Conservation (phyloP, 2,113 vertebrate genomes). For the Heliornis fulica region DNA sequence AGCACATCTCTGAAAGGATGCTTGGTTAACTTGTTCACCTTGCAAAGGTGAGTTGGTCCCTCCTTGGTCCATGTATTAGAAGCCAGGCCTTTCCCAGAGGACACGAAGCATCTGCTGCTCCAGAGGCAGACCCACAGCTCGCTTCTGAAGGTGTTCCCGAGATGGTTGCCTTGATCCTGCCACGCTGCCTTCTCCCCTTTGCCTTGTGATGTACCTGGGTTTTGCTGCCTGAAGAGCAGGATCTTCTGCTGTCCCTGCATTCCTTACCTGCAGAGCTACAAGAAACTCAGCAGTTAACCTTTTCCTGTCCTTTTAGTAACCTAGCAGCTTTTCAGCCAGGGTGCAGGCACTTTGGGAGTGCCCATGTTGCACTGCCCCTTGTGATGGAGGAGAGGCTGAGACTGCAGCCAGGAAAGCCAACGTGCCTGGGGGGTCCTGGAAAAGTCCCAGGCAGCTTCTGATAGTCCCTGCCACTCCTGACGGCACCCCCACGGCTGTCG, state of each 20-base stretch:
- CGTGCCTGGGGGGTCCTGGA: not conserved
- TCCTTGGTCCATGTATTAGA: not conserved
- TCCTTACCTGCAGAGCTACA: not conserved
- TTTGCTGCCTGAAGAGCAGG: not conserved
- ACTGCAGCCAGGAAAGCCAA: not conserved
- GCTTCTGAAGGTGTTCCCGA: rapidly evolving
- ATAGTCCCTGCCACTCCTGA: not conserved
- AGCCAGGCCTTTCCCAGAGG: not conserved
- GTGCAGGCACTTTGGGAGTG: not conserved
- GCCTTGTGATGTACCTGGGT: not conserved
- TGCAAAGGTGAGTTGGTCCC: not conserved
- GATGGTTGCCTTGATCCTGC: not conserved
- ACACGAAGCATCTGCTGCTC: not conserved
- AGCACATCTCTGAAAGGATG: not conserved
- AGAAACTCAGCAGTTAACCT: not conserved
- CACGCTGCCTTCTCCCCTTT: not conserved
- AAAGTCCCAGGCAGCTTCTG: not conserved
- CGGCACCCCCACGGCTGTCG: not conserved
- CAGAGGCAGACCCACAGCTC: rapidly evolving
- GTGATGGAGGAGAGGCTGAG: not conserved
- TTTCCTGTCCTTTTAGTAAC: not conserved
- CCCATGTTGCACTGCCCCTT: not conserved
- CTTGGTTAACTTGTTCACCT: not conserved
- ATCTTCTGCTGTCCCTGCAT: not conserved
- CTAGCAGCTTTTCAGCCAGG: not conserved